phyloP scores from a whole-genome alignment of 2,888 invertebrate genomes.

The Slavum lentiscoides region DNA sequence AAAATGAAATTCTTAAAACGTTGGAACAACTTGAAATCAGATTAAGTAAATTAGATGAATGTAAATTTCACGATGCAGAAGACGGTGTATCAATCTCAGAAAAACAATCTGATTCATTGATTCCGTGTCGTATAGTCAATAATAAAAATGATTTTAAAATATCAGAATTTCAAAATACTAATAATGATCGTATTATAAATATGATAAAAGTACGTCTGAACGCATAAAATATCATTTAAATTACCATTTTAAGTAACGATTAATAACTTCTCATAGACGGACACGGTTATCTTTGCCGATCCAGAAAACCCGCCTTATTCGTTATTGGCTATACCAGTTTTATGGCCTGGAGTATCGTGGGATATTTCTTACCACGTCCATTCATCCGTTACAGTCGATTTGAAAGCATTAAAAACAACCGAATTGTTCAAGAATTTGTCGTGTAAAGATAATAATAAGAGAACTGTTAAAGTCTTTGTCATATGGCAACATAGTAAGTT shows the following conservation, averaged over 20 bases:
- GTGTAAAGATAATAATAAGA: background rate
- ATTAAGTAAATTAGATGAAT: conserved; percentile 55
- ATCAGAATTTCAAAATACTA: background rate
- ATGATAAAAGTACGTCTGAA: conserved; percentile 29
- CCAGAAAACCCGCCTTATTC: conserved; percentile 72
- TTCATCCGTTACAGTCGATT: conserved; percentile 19
- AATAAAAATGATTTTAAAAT: background rate
- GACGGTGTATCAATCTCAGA: background rate
- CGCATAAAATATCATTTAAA: background rate
- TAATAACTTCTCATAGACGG: conserved; percentile 57
- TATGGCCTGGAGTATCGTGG: conserved; percentile 59
- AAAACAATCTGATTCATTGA: background rate
- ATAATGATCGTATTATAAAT: background rate
- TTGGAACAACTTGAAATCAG: conserved; percentile 54
- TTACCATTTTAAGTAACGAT: background rate
- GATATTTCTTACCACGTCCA: conserved; percentile 47
- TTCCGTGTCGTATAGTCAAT: background rate
- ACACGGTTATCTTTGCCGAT: conserved; percentile 70
- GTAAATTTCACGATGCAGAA: conserved; percentile 10
- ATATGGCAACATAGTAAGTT: conserved; percentile 45
- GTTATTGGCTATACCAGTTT: conserved; percentile 66
- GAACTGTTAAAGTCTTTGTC: conserved; percentile 21
- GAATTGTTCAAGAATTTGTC: conserved; percentile 25
- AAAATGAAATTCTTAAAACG: conserved; percentile 54
- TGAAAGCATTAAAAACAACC: background rate